phyloP scores from a whole-genome alignment of 2,888 invertebrate genomes.

The Pterostichus madidus region DNA sequence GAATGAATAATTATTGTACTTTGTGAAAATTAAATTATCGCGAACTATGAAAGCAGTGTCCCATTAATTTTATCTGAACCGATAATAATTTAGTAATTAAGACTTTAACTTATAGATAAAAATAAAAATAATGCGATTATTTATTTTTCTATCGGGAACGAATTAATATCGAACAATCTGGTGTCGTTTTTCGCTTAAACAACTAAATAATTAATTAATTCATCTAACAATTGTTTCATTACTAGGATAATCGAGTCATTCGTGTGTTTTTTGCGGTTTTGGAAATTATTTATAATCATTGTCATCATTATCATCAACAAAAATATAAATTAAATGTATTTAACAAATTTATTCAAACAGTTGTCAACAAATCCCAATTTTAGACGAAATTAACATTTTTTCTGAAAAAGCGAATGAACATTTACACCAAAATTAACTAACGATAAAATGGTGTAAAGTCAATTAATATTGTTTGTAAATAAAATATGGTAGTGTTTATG shows the following conservation, averaged over 20 bases:
- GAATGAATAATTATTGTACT: too few relatives aligned
- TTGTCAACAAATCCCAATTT: not conserved
- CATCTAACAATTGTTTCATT: conserved; percentile 24
- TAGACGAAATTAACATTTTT: not conserved
- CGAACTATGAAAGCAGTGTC: conserved; percentile 2
- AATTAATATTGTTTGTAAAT: conserved; percentile 39
- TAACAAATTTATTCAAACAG: not conserved
- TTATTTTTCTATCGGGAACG: conserved; percentile 26
- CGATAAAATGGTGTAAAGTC: conserved; percentile 31
- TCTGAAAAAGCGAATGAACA: not conserved
- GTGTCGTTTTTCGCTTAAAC: conserved; percentile 34
- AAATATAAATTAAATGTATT: not conserved
- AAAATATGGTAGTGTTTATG: conserved; percentile 35
- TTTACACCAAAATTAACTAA: conserved; percentile 8
- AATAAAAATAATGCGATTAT: conserved; percentile 13
- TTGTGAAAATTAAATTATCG: too few relatives aligned
- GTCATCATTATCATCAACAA: not conserved
- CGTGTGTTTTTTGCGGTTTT: conserved; percentile 3
- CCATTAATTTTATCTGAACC: conserved; percentile 44
- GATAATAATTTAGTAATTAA: conserved; percentile 3
- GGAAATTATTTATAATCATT: conserved; percentile 24
- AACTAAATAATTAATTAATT: conserved; percentile 32
- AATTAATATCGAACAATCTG: conserved; percentile 11
- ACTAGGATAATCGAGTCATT: conserved; percentile 8
- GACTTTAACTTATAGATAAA: conserved; percentile 1